Evolutionary conservation across 2,888 invertebrate genomes (phyloP).

Genomic region (Lypha dubia): DNA sequence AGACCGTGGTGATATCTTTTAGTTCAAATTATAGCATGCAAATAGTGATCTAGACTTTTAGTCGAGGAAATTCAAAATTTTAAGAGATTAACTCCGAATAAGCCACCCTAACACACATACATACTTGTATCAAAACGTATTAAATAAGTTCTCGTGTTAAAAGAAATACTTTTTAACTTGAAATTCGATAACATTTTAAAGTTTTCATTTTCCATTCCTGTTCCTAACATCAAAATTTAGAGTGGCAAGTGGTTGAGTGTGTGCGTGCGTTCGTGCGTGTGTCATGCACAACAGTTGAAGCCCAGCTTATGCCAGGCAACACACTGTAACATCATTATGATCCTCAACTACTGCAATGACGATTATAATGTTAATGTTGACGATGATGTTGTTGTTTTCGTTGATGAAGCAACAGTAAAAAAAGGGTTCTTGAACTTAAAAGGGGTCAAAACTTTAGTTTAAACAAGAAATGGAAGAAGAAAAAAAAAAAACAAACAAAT

Average conservation of each 20-base stretch:
- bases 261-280: not conserved
- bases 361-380: slow-evolving; percentile 22
- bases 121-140: no score
- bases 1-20: no score
- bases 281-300: not conserved
- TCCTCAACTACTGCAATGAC: slow-evolving; percentile 27
- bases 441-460: slow-evolving; percentile 78
- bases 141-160: no score
- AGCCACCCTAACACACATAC: no score
- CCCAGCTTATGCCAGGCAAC: slow-evolving; percentile 36
- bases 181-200: not conserved
- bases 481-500: slow-evolving; percentile 1
- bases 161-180: no score
- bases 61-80: no score
- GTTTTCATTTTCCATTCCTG: not conserved
- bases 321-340: slow-evolving; percentile 62
- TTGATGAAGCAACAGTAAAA: slow-evolving; percentile 73
- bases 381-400: slow-evolving; percentile 20
- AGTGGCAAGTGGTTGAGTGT: not conserved
- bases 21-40: no score
- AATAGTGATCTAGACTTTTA: no score
- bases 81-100: no score
- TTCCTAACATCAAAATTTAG: slow-evolving; percentile 1
- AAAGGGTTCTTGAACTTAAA: slow-evolving; percentile 83
- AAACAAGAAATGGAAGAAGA: not conserved